Evolutionary conservation across 92 coral and sea anemone genomes (phyloP).

Genomic region (Isaurus tuberculatus): DNA sequence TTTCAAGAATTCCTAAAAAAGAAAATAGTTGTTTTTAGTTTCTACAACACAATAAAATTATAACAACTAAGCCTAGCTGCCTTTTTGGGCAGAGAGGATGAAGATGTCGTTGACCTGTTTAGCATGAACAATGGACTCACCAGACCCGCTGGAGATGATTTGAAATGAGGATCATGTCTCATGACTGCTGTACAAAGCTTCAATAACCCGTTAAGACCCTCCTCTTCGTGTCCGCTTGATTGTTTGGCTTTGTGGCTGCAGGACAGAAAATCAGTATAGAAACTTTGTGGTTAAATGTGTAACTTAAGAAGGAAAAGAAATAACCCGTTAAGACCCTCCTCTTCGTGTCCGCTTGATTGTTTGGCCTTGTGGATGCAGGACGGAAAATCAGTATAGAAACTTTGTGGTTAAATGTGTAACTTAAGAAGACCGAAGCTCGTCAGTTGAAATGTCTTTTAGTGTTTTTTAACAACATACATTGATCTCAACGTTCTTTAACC

Average conservation of each 20-base stretch:
- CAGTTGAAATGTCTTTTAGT: no score
- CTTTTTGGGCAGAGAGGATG: no score
- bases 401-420: no score
- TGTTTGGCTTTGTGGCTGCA: slow-evolving; percentile 41
- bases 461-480: no score
- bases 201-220: slow-evolving; percentile 89
- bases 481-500: no score
- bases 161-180: slow-evolving; percentile 96
- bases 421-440: no score
- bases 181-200: slow-evolving; percentile 97
- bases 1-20: slow-evolving; percentile 74
- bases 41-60: background rate
- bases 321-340: slow-evolving; percentile 93
- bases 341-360: slow-evolving; percentile 68
- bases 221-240: slow-evolving; percentile 76
- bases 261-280: no score
- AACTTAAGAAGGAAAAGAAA: no score
- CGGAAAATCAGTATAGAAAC: no score
- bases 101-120: no score
- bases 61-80: no score
- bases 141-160: slow-evolving; percentile 83
- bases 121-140: slow-evolving; percentile 68
- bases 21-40: background rate
- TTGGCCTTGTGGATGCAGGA: slow-evolving; percentile 33
- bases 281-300: no score